phyloP scores from a whole-genome alignment of 2,113 vertebrate species.

The Eidolon helvum region DNA sequence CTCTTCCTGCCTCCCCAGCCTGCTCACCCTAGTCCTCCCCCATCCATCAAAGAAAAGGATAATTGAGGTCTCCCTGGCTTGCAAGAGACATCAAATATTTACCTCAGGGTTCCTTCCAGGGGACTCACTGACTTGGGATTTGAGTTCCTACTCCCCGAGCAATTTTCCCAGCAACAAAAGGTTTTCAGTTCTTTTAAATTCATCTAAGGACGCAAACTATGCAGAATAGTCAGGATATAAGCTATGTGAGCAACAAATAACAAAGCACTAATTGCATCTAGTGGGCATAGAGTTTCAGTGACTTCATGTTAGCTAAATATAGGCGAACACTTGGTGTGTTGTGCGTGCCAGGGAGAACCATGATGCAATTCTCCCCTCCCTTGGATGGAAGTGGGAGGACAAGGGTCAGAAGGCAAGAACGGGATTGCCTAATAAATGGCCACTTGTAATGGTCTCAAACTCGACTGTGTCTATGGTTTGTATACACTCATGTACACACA shows the following conservation, averaged over 20 bases:
- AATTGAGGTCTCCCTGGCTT: background rate
- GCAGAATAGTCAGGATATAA: background rate
- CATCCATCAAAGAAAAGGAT: background rate
- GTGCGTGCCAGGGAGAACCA: conserved; percentile 57
- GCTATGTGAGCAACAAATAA: conserved; percentile 60
- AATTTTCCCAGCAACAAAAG: conserved; percentile 52
- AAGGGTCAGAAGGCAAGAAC: conserved; percentile 49
- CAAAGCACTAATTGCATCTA: conserved; percentile 39
- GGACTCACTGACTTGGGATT: background rate
- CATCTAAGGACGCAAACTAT: conserved; percentile 31
- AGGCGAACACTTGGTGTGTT: conserved; percentile 70
- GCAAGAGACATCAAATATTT: background rate
- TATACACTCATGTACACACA: background rate
- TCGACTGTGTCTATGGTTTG: background rate
- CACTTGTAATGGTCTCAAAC: conserved; percentile 21
- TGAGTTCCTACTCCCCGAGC: background rate
- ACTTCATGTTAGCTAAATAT: conserved; percentile 73
- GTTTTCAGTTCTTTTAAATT: conserved; percentile 46
- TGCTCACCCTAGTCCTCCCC: background rate
- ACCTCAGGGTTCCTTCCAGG: background rate
- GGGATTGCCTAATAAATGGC: conserved; percentile 44
- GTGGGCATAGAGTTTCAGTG: conserved; percentile 28
- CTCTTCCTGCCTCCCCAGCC: background rate
- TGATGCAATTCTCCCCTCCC: conserved; percentile 61
- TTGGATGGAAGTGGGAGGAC: background rate